These are phyloP conservation scores for Drosophila ogumai DNA, from an alignment of 1,140 invertebrate species.

Conservation along the genomic window DNA sequence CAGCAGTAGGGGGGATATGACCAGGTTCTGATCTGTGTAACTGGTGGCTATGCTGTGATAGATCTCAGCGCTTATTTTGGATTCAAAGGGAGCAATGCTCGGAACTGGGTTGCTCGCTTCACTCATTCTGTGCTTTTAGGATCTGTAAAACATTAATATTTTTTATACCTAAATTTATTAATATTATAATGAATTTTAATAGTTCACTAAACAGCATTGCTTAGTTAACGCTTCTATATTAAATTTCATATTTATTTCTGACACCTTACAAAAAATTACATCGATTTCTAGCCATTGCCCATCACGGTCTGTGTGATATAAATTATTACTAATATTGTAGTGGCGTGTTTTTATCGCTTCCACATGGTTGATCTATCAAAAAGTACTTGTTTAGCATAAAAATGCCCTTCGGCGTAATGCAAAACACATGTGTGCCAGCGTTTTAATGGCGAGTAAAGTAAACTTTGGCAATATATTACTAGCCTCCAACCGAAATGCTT, in stretches of 20 bases:
- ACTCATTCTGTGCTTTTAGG: conserved; percentile 49
- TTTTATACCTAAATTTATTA: too few species aligned
- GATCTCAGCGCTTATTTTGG: conserved; percentile 51
- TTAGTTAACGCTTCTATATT: background rate
- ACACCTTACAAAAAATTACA: background rate
- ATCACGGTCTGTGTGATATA: background rate
- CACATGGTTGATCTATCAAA: conserved; percentile 40
- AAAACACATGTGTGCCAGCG: conserved; percentile 52
- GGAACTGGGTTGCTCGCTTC: conserved; percentile 13
- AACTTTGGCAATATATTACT: conserved; percentile 20
- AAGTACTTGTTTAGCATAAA: conserved; percentile 24
- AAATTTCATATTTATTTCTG: background rate
- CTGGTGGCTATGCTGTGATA: conserved; percentile 58
- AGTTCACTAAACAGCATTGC: too few species aligned
- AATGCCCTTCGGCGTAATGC: conserved; percentile 58
- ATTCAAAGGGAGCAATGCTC: conserved; percentile 17
- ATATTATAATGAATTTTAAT: too few species aligned
- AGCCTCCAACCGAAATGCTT: conserved; percentile 2
- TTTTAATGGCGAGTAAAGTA: conserved; percentile 9
- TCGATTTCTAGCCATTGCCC: background rate
- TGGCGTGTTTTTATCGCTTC: conserved; percentile 21
- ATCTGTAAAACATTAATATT: background rate
- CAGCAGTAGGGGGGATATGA: conserved; percentile 72
- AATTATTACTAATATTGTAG: conserved; percentile 20
- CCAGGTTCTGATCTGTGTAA: conserved; percentile 61